Evolutionary conservation across 2,113 vertebrate genomes (phyloP), one percentile per base, ranked within the genome.

Genomic region (Todiramphus saurophagus): DNA sequence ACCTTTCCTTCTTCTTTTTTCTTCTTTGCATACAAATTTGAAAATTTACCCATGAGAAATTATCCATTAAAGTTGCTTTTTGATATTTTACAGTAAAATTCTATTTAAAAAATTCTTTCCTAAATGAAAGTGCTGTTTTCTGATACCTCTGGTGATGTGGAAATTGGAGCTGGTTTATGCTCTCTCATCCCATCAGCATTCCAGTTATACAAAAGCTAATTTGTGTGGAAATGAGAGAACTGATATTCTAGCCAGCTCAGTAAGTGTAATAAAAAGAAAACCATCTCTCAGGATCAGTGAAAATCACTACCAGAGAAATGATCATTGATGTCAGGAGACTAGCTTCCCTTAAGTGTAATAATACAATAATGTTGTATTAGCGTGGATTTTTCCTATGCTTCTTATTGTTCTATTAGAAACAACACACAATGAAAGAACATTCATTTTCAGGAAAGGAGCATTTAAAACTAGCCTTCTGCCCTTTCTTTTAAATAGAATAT

Each of bases 241-340:
- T 81, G 46, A 75, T 76, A 81, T 70, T 89, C 37, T 69, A 90
- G 76, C 56, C 46, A 90, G 60, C 64, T 92, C 73, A 95, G 96
- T 93, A 94, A 24, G 31, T 53, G 15, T 80, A 90, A 89, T 94
- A 93, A 92, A 62, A 88, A 89, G 69, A 83, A 92, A 92, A 84
- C 24, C 30, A 77, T 84, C 76, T 68, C 82, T 88, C 33, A 41
- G 79, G 76, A 43, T 58, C 83, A 81, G 39, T 78, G 64, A 77
- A 83, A 83, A 94, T 55, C 87, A 69, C 70, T 83, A 53, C 21
- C 51, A 64, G n/a, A 68, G 68, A 93, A 95, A 90, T 35, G 77
- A 77, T 41, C 3, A 1, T 46, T 84, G 16, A 1, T 53, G 20
- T 48, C 35, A 58, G 46, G 89, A 28, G 62, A 16, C 31, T 63